Evolutionary conservation across 2,888 invertebrate species (phyloP), one percentile per base, ranked within the genome.

Genomic region (Polylopha cassiicola): DNA sequence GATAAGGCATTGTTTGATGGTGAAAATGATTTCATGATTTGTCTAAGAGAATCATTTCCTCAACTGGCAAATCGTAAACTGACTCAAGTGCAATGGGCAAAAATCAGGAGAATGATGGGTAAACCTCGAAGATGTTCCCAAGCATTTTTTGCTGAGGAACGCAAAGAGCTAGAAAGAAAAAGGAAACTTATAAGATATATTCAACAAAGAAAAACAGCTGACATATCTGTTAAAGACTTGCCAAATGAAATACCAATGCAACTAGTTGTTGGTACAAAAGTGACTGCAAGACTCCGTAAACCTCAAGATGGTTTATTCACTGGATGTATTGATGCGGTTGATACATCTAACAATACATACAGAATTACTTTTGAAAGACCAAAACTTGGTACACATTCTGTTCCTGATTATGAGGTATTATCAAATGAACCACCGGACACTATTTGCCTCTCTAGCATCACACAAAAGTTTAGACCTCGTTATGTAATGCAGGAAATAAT

Each of bases 301-400:
- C 97, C 97, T 2, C 97, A 98, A 79, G 98, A 98, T 87, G 98
- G 98, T 3, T 87, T 98, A 30, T 98, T 97, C 61, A 96, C 95
- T 28, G 97, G 96, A 4, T 92, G 92, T 26, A 95, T 98, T 49
- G 98, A 98, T 82, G 98, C 97, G 18, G 94, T 98, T 11, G 98
- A 99, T 65, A 96, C 97, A 3, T 92, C 95, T 3, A 95, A 95
- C 62, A 96, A 95, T 60, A 95, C 95, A 4, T 99, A 99, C 73
- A 88, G 98, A 58, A 95, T 99, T 53, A 94, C 95, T 1, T 98
- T 99, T 82, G 98, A 98, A 73, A 88, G 97, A 33, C 90, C 91
- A 24, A 97, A 96, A 26, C 86, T 98, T 22, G 98, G 98, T 1
- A 97, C 97, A 3, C 96, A 98, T 77, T 96, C 97, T 36, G 95